Evolutionary conservation across 2,113 vertebrate genomes (phyloP).

Genomic region (Calypte anna): DNA sequence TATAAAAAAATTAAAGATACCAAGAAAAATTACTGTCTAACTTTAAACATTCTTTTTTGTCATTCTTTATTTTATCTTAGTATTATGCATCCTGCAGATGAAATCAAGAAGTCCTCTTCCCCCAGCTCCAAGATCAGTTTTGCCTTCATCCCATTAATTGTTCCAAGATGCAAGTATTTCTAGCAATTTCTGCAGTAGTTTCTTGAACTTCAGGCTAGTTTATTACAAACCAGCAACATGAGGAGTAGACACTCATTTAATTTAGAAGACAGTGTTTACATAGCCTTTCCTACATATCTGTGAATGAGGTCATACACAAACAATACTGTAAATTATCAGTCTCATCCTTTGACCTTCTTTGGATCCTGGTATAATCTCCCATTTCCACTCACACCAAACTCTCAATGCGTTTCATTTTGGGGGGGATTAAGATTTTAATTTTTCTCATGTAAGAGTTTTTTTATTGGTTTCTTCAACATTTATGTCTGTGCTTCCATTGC

Average conservation of each 20-base stretch:
- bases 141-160: rapidly evolving
- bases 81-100: neutral
- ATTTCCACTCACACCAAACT: slow-evolving; percentile 15
- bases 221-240: neutral
- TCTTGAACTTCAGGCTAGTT: neutral
- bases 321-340: slow-evolving; percentile 54
- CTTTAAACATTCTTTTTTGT: neutral
- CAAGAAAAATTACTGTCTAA: neutral
- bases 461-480: neutral
- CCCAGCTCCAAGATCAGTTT: neutral
- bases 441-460: slow-evolving; percentile 16
- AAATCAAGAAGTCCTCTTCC: neutral
- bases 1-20: neutral
- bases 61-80: neutral
- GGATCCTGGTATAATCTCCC: neutral
- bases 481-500: neutral
- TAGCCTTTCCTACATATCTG: neutral
- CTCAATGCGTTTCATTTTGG: neutral
- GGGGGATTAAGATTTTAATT: slow-evolving; percentile 40
- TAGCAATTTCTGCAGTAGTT: neutral
- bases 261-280: neutral
- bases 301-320: neutral
- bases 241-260: neutral
- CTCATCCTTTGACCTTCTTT: slow-evolving; percentile 58
- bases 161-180: neutral